Evolutionary conservation across 2,797 vertebrate genomes (phyloP).

Genomic region (Chaunax sp.): DNA sequence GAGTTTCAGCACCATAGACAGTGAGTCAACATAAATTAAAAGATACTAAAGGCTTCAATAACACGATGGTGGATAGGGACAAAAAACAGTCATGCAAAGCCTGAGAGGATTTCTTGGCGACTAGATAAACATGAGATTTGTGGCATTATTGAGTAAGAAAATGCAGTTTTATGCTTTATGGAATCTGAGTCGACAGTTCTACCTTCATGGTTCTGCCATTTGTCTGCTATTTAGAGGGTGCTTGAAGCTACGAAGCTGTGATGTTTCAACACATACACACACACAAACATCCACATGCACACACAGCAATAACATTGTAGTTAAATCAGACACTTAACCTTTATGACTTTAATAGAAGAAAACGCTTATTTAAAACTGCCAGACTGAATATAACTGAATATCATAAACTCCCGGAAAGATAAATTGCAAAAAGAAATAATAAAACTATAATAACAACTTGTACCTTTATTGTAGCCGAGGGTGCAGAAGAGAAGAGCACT

Average conservation of each 20-base stretch:
- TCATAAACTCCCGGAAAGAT: background rate
- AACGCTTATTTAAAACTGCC: background rate
- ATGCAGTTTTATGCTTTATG: slow-evolving; percentile 12
- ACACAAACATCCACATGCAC: too few species aligned
- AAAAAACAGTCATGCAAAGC: slow-evolving; percentile 31
- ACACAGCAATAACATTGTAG: too few species aligned
- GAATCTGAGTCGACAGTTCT: slow-evolving; percentile 1
- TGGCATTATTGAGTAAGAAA: slow-evolving; percentile 12
- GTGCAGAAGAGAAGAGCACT: too few species aligned
- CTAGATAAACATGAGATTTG: slow-evolving; percentile 12
- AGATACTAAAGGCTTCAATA: slow-evolving; percentile 27
- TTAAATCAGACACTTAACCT: background rate
- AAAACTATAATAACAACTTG: background rate
- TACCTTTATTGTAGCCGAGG: too few species aligned
- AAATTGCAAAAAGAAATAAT: background rate
- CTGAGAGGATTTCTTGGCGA: background rate
- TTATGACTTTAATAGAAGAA: background rate
- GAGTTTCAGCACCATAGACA: slow-evolving; percentile 14
- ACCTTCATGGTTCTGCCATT: background rate
- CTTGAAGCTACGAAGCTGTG: background rate
- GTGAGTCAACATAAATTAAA: background rate
- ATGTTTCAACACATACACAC: background rate
- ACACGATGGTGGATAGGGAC: slow-evolving; percentile 22
- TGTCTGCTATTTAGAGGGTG: background rate
- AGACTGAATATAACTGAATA: background rate